Conservation (phyloP, 2,113 vertebrate species). For the Nycticebus coucang region DNA sequence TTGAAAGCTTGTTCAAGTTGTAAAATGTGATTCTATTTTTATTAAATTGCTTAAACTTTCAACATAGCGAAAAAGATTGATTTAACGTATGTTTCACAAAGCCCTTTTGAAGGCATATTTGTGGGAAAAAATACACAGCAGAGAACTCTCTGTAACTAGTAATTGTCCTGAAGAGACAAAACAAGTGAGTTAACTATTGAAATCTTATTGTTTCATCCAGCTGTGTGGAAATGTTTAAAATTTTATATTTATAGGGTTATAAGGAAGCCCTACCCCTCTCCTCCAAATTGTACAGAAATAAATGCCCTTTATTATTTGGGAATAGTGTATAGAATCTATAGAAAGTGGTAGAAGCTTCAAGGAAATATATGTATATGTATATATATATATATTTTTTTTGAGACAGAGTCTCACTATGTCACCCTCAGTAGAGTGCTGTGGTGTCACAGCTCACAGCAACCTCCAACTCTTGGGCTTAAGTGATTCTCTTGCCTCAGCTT, state of each 20-base stretch:
- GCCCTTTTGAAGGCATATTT: conserved; percentile 68
- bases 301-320: background rate
- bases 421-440: too few species aligned
- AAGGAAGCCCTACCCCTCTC: background rate
- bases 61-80: conserved; percentile 60
- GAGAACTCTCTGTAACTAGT: conserved; percentile 56
- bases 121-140: conserved; percentile 72
- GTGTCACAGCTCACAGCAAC: too few species aligned
- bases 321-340: conserved; percentile 17
- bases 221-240: background rate
- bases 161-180: conserved; percentile 71
- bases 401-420: too few species aligned
- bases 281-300: conserved; percentile 38
- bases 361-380: background rate
- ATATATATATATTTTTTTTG: too few species aligned
- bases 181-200: conserved; percentile 20
- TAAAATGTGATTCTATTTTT: conserved; percentile 78
- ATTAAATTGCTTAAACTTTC: conserved; percentile 76
- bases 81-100: conserved; percentile 73
- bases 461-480: too few species aligned
- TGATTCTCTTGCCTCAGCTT: too few species aligned
- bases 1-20: conserved; percentile 72
- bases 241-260: background rate
- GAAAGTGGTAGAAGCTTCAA: background rate
- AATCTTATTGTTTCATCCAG: conserved; percentile 26